Base-by-base conservation (phyloP, 2,888 invertebrate genomes). In the Lordiphosa andalusiaca region DNA sequence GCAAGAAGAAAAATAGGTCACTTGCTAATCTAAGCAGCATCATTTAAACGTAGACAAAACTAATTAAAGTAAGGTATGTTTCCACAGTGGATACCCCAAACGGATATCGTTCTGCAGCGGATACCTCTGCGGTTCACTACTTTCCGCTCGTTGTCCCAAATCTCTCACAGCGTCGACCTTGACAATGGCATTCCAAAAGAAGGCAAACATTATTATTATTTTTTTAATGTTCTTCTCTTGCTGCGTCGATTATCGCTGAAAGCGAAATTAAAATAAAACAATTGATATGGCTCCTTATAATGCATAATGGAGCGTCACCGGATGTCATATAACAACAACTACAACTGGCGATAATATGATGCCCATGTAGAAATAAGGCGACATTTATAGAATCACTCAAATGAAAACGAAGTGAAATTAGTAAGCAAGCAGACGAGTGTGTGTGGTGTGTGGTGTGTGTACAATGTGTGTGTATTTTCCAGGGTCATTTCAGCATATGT, bases 331-430 rank as follows among this genome's bases (percentile, higher is more conserved):
- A 56, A 59, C 13, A 38, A 13, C 13, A 12, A 38, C 37, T 10
- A 38, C 37, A 30, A 38, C 52, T 57, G 65, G 65, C 60, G 70
- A 70, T 70, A 70, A 70, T 70, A 70, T 68, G 72, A 70, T 68
- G 73, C 52, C 68, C 56, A 59, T 46, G 48, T 44, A 37, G 10
- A 47, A 21, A 47, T 35, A 7, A 38, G 39, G 16, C 38, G 7
- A 47, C 47, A 36, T 6, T 13, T 36, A 47, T 30, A 30, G 37
- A 37, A n/a, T 37, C 37, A 12, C 37, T n/a, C 47, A 51, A 67
- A 71, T 53, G 59, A 68, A 69, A 71, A 60, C 50, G 55, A 59
- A 72, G 59, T 52, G 56, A 72, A 70, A 72, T 70, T 64, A 71
- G 63, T 71, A 56, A 47, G 30, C 30, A 56, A 47, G 30, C 30